Base-by-base conservation (phyloP, 2,113 vertebrate genomes). In the Hippocampus barbouri region DNA sequence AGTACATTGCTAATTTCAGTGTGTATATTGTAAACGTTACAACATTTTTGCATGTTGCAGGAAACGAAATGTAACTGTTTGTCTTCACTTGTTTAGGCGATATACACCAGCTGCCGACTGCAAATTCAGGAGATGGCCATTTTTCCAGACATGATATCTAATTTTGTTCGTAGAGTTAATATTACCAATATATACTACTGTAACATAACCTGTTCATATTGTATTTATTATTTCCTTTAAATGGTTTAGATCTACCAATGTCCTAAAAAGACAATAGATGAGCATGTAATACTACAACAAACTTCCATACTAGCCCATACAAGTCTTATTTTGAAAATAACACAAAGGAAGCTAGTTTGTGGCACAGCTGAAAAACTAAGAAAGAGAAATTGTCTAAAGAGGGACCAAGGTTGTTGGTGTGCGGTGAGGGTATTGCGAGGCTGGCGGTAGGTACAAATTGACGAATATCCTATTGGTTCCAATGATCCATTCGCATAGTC, bases 401-500 rank as follows among this genome's bases (percentile, higher is more conserved):
- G 83, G 90, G 88, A 90, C 74, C 90, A 90, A 91, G 90, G 89
- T 90, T 92, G 86, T 82, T 79, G 83, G 83, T 88, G 84, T 88
- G 61, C 73, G 87, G 71, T 71, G 69, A 73, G 75, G 80, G 61
- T 69, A 30, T 23, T 80, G 82, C 81, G 0, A 12, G 82, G 75
- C 66, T 71, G 81, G 76, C 82, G 90, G 90, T 89, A 86, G 21
- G 90, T 80, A n/a, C 6, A 14, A 18, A 57, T 14, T 66, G 16
- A 0, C 59, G 20, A 62, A 11, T 56, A 2, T 25, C 8, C 9
- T 1, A 4, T 12, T 11, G 5, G 40, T 62, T n/a, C 9, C 21
- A 3, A 23, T 0, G 3, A 27, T 2, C 0, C 2, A 21, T 14
- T 30, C 0, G 18, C n/a, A 20, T 38, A 34, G 2, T 9, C 38